Base-by-base conservation (phyloP, 1,140 invertebrate genomes). In the Coboldia fuscipes region DNA sequence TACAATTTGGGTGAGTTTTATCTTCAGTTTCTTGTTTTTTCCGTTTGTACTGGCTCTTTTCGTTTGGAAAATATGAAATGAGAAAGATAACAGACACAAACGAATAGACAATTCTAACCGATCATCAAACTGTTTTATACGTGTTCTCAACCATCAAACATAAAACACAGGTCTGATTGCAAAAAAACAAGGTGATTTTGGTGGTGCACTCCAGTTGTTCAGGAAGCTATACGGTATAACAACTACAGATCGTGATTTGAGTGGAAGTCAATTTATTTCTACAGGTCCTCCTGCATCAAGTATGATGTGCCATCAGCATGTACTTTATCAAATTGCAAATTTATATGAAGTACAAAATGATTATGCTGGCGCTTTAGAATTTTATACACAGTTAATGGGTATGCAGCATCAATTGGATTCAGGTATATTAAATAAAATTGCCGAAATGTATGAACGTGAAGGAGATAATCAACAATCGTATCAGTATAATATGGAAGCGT, bases 401-500 rank as follows among this genome's bases (percentile, higher is more conserved):
- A 66, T 90, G 22, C 49, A 46, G 7, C 48, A 50, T 0, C 71
- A 81, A 7, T 77, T 78, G 17, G 89, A 94, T 59, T 72, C 85
- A 2, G 68, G 69, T 14, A 66, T 89, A 29, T 62, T 88, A 9
- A 70, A 79, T 44, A 80, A 82, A 48, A 60, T 93, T 21, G 86
- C 81, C 3, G 73, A 83, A 46, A 65, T 93, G 43, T 85, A 78
- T 47, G 85, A 92, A 45, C 65, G 62, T 39, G 67, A 78, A 41
- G 80, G 81, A 20, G 88, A 94, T 51, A 82, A 86, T 43, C 82
- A 88, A 45, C 80, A 85, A 56, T 84, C 88, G 2, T 88, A 86
- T 58, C 82, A 90, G 45, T 90, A 85, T 60, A 79, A 89, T 44
- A 75, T 70, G 56, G 86, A 94, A 72, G 78, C 84, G 4, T 86